These are phyloP conservation scores for Fregetta grallaria DNA, from an alignment of 2,113 vertebrate genomes.

Conservation along the genomic window DNA sequence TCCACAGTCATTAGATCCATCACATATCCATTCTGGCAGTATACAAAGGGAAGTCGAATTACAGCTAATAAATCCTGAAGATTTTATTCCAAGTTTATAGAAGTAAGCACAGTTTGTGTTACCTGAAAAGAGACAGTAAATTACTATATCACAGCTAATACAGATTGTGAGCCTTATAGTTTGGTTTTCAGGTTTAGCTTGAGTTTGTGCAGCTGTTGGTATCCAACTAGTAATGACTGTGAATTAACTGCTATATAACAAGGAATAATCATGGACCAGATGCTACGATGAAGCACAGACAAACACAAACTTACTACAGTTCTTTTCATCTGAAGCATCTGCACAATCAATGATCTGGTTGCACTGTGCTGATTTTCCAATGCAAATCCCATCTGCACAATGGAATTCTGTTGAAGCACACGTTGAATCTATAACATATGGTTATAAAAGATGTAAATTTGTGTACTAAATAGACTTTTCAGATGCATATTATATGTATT, in stretches of 20 bases:
- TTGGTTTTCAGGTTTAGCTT: neutral
- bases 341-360: conserved; percentile 95
- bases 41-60: conserved; percentile 96
- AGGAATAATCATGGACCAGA: conserved; percentile 37
- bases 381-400: conserved; percentile 88
- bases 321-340: conserved; percentile 94
- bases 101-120: conserved; percentile 89
- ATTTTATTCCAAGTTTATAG: conserved; percentile 92
- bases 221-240: neutral
- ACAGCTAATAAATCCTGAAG: conserved; percentile 90
- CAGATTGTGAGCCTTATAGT: neutral
- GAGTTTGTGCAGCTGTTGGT: neutral
- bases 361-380: conserved; percentile 87
- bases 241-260: neutral
- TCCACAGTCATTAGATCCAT: conserved; percentile 96
- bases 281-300: neutral
- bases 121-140: conserved; percentile 76
- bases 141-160: neutral
- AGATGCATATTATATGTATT: neutral
- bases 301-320: conserved; percentile 85
- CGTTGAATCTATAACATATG: conserved; percentile 76
- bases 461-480: neutral
- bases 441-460: neutral
- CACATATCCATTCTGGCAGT: conserved; percentile 93
- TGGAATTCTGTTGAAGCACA: conserved; percentile 85